Evolutionary conservation across 2,113 vertebrate species (phyloP), one percentile per base, ranked within the genome.

Genomic region (Anser cygnoides): DNA sequence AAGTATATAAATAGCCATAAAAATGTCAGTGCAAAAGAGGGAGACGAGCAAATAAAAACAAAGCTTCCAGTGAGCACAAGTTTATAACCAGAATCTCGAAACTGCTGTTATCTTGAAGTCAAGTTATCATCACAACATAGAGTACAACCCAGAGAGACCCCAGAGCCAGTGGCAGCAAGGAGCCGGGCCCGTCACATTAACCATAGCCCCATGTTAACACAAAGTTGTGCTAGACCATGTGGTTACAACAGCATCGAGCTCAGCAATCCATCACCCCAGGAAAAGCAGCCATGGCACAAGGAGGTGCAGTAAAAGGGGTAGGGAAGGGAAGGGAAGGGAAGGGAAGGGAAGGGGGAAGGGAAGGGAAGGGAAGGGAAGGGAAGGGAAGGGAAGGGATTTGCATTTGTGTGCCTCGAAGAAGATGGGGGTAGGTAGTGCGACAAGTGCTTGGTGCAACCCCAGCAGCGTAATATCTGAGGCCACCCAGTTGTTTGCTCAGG

Each of bases 1-100:
- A 94, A 55, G 35, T 77, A 74, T 57, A 91, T 76, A 91, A 88
- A 76, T 85, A 65, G 75, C 29, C 82, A 83, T 78, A 57, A 96
- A 96, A 93, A 35, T 88, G 55, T 89, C 94, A 89, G 41, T 46
- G 81, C 63, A 87, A 83, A 63, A 85, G 50, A 71, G 11, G 25
- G 67, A 92, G 59, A 37, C 58, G 21, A 89, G n/a, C 17, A 22
- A 93, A 94, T 91, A 88, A 85, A 94, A 91, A 72, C 58, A 29
- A 96, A 96, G 44, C 31, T 87, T 79, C 58, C 68, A 25, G 18
- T 29, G 44, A 95, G 76, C 50, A 73, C 55, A 58, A 72, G 10
- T 87, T 93, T 93, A 89, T 44, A 83, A 79, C 35, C 1, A 0
- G 81, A 92, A 76, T 35, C n/a, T 39, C 14, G 65, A 81, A 43